Percentiles rank a stretch among this genome's conserved stretches.
Conservation (phyloP, 2,113 vertebrate genomes). For the Heptranchias perlo region DNA sequence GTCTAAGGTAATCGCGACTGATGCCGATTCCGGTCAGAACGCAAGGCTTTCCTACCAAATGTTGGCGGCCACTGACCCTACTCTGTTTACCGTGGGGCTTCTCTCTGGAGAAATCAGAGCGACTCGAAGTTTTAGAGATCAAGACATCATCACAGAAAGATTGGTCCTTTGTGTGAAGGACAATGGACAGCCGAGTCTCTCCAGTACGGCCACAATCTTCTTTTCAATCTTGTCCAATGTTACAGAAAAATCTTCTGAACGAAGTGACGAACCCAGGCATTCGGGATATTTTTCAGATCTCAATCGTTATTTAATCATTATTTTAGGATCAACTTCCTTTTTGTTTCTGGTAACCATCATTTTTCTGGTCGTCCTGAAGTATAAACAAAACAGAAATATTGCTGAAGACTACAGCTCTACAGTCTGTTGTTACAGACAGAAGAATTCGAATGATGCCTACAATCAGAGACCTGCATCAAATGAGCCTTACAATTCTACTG, state of each 20-base stretch:
- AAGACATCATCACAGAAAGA: slow-evolving; percentile 52
- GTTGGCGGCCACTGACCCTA: slow-evolving; percentile 56
- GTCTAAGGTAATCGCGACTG: slow-evolving; percentile 48
- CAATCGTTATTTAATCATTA: not conserved
- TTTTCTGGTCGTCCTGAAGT: not conserved
- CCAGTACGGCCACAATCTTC: slow-evolving; percentile 57
- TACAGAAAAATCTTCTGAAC: not conserved
- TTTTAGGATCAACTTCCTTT: not conserved
- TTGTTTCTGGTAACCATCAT: not conserved
- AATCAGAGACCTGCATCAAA: slow-evolving; percentile 45
- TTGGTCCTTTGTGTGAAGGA: slow-evolving; percentile 60
- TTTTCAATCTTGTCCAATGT: slow-evolving; percentile 61
- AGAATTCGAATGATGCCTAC: not conserved
- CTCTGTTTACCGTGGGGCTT: slow-evolving; percentile 61
- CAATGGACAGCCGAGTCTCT: slow-evolving; percentile 57
- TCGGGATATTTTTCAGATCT: not conserved
- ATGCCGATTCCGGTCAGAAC: slow-evolving; percentile 48
- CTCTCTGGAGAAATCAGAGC: slow-evolving; percentile 63
- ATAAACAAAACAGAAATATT: not conserved
- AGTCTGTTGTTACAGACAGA: not conserved
- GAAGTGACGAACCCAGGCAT: too few relatives aligned
- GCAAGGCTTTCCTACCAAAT: slow-evolving; percentile 54
- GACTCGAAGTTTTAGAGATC: slow-evolving; percentile 49
- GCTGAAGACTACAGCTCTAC: not conserved
- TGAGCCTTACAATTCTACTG: slow-evolving; percentile 44